Evolutionary conservation across 2,113 vertebrate species (phyloP), one percentile per base, ranked within the genome.

Genomic region (Opisthocomus hoazin): DNA sequence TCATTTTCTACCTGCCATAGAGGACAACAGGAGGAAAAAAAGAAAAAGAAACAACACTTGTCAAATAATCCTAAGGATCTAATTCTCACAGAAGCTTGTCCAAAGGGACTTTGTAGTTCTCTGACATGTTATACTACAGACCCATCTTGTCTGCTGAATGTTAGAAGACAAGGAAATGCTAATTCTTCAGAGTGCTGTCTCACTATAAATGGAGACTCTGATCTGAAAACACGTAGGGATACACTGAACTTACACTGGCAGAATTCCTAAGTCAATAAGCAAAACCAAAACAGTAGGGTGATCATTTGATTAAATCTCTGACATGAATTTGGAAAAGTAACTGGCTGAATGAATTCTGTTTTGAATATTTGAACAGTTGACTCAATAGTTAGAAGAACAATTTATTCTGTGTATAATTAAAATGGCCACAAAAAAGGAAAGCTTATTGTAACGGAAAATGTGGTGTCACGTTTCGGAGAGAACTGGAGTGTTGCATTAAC

Each of bases 1-100:
- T 97, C 91, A 27, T 95, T 97, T 97, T 97, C 95, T 95, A 96
- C 91, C 95, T 97, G 96, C 93, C 94, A 91, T 73, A 48, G 43
- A 95, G 75, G 94, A 95, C 97, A 97, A 93, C 94, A 92, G 75
- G 24, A 83, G 64, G 96, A 96, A 96, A 89, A 97, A 97, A 97
- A 92, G 94, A 27, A 68, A 92, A 86, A 88, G 71, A 84, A 91
- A 79, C 93, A 92, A 73, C 57, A 32, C 91, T 96, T 97, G 96
- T 97, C 96, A 97, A 90, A 81, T 36, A 75, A 97, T 96, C 82
- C 93, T 84, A 85, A 87, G 68, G 50, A 94, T 94, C 85, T 96
- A 79, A 94, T 96, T 96, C 95, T 94, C 80, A 39, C 74, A 80
- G 69, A 84, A 82, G 50, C 53, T 93, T 58, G n/a, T 92, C 63